Base-by-base conservation (phyloP, 2,888 invertebrate species). In the Scelioninae gen. 1 region DNA sequence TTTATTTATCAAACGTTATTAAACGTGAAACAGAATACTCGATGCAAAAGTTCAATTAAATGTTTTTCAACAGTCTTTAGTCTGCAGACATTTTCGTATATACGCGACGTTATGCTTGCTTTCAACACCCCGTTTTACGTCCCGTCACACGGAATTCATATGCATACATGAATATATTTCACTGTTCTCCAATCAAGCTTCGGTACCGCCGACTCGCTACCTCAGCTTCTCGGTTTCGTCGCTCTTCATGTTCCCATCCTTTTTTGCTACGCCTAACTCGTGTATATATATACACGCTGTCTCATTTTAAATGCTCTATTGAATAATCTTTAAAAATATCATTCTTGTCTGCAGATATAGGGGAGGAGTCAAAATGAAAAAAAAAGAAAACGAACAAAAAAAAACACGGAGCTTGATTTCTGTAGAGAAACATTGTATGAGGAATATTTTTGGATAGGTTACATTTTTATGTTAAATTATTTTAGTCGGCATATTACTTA, bases 101-200 rank as follows among this genome's bases (percentile, higher is more conserved):
- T 86, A 83, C 84, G 74, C 86, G 84, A 81, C 85, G 81, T 66
- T 71, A 47, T 72, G 77, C 81, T 75, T 68, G 82, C 81, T 81
- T 81, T 81, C 80, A 75, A 75, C 80, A 80, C 74, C 56, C 74
- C 80, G 74, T 80, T 80, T 80, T 80, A 80, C 80, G 80, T 74
- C 56, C 68, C 75, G 75, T 76, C 81, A 81, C 81, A 71, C 84
- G 84, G 91, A 91, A 91, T 91, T 91, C 91, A 91, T 91, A 91
- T 91, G 91, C 91, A 91, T 91, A 91, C 88, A 91, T 91, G 91
- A 91, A 91, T 91, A 91, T 88, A 91, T 91, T 91, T 90, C 88
- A 87, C 87, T 85, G 87, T 89, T 88, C 89, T 90, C 90, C 91
- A 91, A 91, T 91, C 91, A 91, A 90, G 83, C 82, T 79, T 68